phyloP scores from a whole-genome alignment of 2,113 vertebrate species.

The Myiagra hebetior region DNA sequence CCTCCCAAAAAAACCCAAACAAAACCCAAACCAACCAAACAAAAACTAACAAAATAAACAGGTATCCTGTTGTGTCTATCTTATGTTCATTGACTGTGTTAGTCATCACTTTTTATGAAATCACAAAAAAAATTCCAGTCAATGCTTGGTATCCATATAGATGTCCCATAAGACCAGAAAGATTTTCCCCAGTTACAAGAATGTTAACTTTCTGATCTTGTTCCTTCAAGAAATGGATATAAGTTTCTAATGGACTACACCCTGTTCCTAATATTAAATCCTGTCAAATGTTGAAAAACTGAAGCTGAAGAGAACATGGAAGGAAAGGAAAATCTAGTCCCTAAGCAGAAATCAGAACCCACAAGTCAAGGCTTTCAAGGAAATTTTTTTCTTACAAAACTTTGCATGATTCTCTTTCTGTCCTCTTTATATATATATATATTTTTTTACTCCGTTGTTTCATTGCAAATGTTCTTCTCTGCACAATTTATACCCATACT shows the following conservation, averaged over 20 bases:
- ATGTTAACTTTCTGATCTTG: background rate
- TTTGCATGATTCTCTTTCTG: background rate
- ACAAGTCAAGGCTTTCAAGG: background rate
- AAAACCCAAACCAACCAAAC: background rate
- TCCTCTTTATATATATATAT: fast-evolving
- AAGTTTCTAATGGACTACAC: background rate
- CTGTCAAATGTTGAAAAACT: background rate
- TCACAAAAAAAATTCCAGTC: background rate
- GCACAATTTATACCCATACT: background rate
- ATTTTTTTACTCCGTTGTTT: background rate
- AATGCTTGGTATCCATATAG: background rate
- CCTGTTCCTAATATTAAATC: background rate
- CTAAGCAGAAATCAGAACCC: fast-evolving
- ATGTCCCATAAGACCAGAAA: background rate
- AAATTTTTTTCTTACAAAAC: background rate
- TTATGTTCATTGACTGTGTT: background rate
- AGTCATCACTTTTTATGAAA: background rate
- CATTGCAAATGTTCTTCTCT: background rate
- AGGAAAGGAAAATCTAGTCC: background rate
- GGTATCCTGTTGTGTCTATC: background rate
- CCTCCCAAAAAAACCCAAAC: fast-evolving
- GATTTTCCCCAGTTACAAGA: background rate
- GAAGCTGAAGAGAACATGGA: background rate
- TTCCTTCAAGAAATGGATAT: background rate
- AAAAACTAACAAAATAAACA: background rate